Base-by-base conservation (phyloP, 2,113 vertebrate species). In the Ammospiza caudacuta region DNA sequence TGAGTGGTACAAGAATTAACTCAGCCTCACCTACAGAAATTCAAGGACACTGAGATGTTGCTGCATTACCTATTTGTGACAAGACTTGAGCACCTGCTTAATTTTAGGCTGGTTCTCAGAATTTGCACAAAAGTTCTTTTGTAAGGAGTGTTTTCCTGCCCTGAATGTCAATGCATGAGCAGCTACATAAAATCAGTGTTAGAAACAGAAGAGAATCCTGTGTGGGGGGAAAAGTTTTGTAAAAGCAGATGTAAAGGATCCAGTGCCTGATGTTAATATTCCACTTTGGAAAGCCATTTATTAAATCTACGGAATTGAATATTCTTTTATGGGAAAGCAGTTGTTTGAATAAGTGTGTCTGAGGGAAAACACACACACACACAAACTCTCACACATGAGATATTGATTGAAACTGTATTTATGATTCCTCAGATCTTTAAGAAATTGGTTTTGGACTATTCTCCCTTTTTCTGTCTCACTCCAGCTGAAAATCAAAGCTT, bases 341-440 rank as follows among this genome's bases (percentile, higher is more conserved):
- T 95, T 97, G 94, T 95, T 97, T 92, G 94, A 96, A 90, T 95
- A 83, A 80, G 59, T 82, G 70, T 63, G 64, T 69, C 47, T 41
- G 81, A 75, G 70, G 69, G 96, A 86, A 88, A 69, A 59, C 55
- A 72, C 37, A 55, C 43, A 57, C 54, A 94, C 89, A 75, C 61
- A 76, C 35, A 94, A 95, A 80, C 85, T 52, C 68, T 95, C 78
- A 79, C 41, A 94, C 90, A 78, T 70, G 16, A 70, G 74, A 68
- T 97, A 98, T 97, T 95, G 97, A 98, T 98, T 95, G 23, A 88
- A 94, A 94, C 90, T 75, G 61, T 98, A 97, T 97, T 98, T 98
- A 97, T 97, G 97, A 98, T 97, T 98, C 87, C 72, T 93, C 77
- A 95, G 95, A 89, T 88, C 85, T 96, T 92, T 89, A 89, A 83